Evolutionary conservation across 2,113 vertebrate genomes (phyloP), one percentile per base, ranked within the genome.

Genomic region (Lathamus discolor): DNA sequence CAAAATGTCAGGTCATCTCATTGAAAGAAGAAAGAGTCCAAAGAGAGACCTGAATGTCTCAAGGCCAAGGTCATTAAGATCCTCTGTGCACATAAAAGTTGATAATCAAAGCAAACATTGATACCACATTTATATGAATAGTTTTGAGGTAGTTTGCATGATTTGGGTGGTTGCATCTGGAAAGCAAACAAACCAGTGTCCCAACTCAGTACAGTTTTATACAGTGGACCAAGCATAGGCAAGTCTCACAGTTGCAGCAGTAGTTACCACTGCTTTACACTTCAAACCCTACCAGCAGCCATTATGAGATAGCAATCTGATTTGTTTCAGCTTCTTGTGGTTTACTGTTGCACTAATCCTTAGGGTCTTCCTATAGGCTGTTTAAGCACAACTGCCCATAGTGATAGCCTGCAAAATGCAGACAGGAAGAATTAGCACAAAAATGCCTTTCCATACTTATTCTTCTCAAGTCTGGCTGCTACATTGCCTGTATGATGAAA

Each of bases 271-370:
- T 54, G 13, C 77, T 86, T 80, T 82, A 46, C 69, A 37, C 41
- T 52, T 77, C 72, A 77, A 85, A 88, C 16, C 33, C 75, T 27
- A 82, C 33, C 78, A 85, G 52, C 39, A 95, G 66, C 48, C 39
- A 87, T 17, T 48, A 44, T 16, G 31, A 89, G 59, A 91, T 12
- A 88, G 48, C 48, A 76, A 59, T 89, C 76, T 49, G 49, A 43
- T 64, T 67, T 92, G 76, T 92, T 70, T 72, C 84, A 90, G 51
- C n/a, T 92, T 85, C 75, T 89, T 61, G 54, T 74, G 82, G 87
- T 88, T 92, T 90, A 95, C 43, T 0, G 0, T 88, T 91, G 85
- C 67, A 90, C 43, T 69, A 28, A 57, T 67, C 28, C 48, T 46
- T 31, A 77, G 54, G 70, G 55, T 78, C 78, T 54, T 79, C 68